A percentile compares a stretch with the other conserved stretches of the same genome.
Conservation (phyloP, 2,797 vertebrate species). For the Phalanger gymnotis region DNA sequence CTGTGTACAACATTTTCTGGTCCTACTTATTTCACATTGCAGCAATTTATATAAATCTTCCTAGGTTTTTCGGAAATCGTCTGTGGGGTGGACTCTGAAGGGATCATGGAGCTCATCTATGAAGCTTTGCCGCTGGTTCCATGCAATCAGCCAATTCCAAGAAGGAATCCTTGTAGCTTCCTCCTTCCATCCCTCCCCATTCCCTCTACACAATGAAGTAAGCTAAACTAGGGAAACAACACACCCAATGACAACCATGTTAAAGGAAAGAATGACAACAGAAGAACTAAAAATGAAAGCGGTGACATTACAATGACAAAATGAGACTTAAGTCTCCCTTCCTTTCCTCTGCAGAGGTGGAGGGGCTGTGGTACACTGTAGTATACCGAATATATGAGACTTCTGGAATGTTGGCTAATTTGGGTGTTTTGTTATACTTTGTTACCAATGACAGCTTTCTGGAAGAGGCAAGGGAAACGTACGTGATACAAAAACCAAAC, state of each 20-base stretch:
- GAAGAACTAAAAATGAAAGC: background rate
- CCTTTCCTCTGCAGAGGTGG: background rate
- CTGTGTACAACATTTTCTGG: background rate
- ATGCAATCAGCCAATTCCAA: background rate
- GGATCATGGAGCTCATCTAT: background rate
- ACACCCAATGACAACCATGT: background rate
- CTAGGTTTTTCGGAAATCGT: background rate
- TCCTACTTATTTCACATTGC: background rate
- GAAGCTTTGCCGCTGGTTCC: background rate
- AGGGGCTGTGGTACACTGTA: background rate
- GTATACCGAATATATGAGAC: too few species aligned
- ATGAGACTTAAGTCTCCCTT: background rate
- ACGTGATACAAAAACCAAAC: background rate
- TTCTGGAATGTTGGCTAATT: background rate
- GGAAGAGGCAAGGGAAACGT: background rate
- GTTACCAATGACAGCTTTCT: background rate
- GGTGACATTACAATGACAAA: background rate
- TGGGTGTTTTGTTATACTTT: background rate
- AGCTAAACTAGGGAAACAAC: background rate
- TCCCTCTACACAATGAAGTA: background rate
- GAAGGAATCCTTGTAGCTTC: background rate
- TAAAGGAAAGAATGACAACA: background rate
- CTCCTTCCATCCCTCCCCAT: background rate
- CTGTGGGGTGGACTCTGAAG: background rate
- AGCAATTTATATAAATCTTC: background rate